Percentiles rank a stretch among this genome's conserved stretches.
These are phyloP conservation scores for Phymatocera aterrima DNA, from an alignment of 2,888 invertebrate species.

Conservation along the genomic window DNA sequence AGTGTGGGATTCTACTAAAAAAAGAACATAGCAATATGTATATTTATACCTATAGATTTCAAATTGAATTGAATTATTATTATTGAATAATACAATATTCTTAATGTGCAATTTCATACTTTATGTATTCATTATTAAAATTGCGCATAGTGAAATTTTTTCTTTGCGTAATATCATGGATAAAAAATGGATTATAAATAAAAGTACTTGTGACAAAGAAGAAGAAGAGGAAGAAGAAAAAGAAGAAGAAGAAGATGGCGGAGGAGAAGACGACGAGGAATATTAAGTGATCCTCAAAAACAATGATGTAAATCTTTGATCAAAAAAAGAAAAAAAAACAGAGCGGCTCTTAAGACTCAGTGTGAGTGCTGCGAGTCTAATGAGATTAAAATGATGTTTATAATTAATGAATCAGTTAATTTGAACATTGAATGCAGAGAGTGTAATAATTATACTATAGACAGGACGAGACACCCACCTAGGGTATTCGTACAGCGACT, in stretches of 20 bases:
- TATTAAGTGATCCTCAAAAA: constrained; percentile 53
- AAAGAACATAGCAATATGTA: background rate
- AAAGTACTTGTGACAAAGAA: background rate
- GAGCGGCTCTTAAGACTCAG: constrained; percentile 37
- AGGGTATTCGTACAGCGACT: constrained; percentile 60
- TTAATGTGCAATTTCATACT: constrained; percentile 39
- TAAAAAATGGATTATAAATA: background rate
- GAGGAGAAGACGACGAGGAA: constrained; percentile 47
- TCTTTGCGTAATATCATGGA: constrained; percentile 10
- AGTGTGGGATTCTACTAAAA: background rate
- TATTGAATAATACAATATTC: background rate
- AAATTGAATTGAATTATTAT: constrained; percentile 44
- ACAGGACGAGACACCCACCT: constrained; percentile 61
- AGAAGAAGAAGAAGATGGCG: no score
- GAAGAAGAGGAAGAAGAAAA: constrained; percentile 51
- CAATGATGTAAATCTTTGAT: no score
- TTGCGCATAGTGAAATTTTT: constrained; percentile 10
- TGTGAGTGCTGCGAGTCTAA: constrained; percentile 20
- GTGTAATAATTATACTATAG: constrained; percentile 50
- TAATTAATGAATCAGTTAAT: constrained; percentile 18
- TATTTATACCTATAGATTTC: constrained; percentile 44
- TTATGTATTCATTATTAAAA: no score
- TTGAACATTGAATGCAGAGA: constrained; percentile 46
- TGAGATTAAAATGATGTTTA: constrained; percentile 40
- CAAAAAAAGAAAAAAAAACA: constrained; percentile 19